A percentile compares a stretch with the other conserved stretches of the same genome.
phyloP scores from a whole-genome alignment of 2,888 invertebrate species.

The Sarcophaga carnaria region DNA sequence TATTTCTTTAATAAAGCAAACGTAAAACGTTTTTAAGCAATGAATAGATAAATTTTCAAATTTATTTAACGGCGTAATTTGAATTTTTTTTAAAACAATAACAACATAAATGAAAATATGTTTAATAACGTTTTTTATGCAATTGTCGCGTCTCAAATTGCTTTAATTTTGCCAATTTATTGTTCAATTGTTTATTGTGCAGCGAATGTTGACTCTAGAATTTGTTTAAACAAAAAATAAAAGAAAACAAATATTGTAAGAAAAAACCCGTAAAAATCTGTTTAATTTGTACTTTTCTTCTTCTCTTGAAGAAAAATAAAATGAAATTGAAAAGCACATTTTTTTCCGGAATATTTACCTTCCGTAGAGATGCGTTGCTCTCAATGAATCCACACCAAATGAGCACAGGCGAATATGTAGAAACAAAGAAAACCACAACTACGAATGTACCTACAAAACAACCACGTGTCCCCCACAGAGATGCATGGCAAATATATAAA shows the following conservation, averaged over 20 bases:
- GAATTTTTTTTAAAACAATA: constrained; percentile 15
- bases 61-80: constrained; percentile 42
- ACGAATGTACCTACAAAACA: constrained; percentile 10
- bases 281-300: constrained; percentile 18
- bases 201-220: constrained; percentile 33
- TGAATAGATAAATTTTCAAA: not conserved
- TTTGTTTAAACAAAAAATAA: constrained; percentile 10
- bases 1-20: not conserved
- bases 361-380: constrained; percentile 56
- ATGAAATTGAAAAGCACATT: constrained; percentile 58
- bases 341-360: constrained; percentile 59
- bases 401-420: constrained; percentile 37
- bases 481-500: not conserved
- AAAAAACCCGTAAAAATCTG: constrained; percentile 35
- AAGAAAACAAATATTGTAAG: constrained; percentile 16
- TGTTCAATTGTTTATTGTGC: not conserved
- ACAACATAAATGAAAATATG: constrained; percentile 13
- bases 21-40: constrained; percentile 3
- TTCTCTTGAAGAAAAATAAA: not conserved
- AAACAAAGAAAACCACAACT: constrained; percentile 28
- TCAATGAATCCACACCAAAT: constrained; percentile 64
- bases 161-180: not conserved
- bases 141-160: not conserved
- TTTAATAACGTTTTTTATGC: constrained; percentile 11
- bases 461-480: constrained; percentile 44